phyloP scores from a whole-genome alignment of 2,797 vertebrate genomes.

The Coilia nasus region DNA sequence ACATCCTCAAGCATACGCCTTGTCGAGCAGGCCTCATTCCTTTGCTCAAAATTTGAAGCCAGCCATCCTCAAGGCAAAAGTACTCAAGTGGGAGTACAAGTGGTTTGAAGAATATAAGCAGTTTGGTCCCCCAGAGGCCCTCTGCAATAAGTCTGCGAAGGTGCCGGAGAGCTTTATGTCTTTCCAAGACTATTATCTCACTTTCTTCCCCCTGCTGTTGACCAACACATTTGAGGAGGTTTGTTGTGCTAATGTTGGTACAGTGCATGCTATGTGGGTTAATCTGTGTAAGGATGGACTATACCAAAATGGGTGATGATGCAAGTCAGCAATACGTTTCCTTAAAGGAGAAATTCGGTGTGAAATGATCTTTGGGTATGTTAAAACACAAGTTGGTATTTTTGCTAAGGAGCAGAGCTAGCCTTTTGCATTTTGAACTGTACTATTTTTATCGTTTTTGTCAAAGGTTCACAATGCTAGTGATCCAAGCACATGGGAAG shows the following conservation, averaged over 20 bases:
- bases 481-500: too few species aligned
- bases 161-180: constrained; percentile 75
- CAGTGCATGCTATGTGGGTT: neutral
- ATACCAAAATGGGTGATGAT: too few species aligned
- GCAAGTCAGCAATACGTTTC: too few species aligned
- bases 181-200: constrained; percentile 76
- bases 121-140: constrained; percentile 70
- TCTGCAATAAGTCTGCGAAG: constrained; percentile 68
- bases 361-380: too few species aligned
- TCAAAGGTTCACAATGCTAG: too few species aligned
- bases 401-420: too few species aligned
- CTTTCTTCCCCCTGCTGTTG: constrained; percentile 80
- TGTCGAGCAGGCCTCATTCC: accelerated
- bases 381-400: too few species aligned
- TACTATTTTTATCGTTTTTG: too few species aligned
- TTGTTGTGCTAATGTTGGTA: neutral
- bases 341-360: too few species aligned
- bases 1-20: constrained; percentile 36
- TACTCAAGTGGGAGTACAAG: constrained; percentile 78
- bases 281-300: neutral
- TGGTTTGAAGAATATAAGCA: constrained; percentile 71
- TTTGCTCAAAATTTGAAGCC: constrained; percentile 45
- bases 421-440: too few species aligned
- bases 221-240: constrained; percentile 86
- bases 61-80: constrained; percentile 67